Evolutionary conservation across 2,888 invertebrate species (phyloP).

Genomic region (Psylliodes chrysocephalus): DNA sequence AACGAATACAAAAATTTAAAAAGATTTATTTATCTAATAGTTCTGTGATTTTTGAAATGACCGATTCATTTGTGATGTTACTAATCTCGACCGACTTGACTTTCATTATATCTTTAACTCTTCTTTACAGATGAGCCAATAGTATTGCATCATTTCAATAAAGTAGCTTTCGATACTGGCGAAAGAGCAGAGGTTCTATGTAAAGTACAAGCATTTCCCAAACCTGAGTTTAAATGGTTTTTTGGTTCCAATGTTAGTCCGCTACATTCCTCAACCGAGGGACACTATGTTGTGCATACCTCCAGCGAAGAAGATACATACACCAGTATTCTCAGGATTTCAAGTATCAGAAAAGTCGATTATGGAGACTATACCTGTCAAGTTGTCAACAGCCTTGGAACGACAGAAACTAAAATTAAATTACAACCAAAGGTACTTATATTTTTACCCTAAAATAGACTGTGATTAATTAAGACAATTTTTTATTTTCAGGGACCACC

Average conservation of each 20-base stretch:
- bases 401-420: constrained; percentile 77
- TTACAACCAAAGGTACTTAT: constrained; percentile 75
- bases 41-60: too few species aligned
- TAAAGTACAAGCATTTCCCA: constrained; percentile 90
- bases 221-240: constrained; percentile 93
- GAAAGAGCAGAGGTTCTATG: constrained; percentile 90
- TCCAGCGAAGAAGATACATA: constrained; percentile 86
- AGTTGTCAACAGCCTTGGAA: constrained; percentile 85
- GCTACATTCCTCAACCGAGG: constrained; percentile 81
- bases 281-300: constrained; percentile 86
- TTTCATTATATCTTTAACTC: too few species aligned
- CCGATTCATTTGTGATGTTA: too few species aligned
- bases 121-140: constrained; percentile 80
- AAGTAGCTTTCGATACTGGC: constrained; percentile 86
- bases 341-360: constrained; percentile 81
- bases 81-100: too few species aligned
- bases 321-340: constrained; percentile 79
- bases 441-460: neutral
- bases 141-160: constrained; percentile 83
- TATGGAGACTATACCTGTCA: constrained; percentile 93
- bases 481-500: constrained; percentile 72
- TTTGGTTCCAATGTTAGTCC: constrained; percentile 80
- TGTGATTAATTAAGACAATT: neutral
- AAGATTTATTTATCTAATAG: too few species aligned
- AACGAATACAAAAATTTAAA: neutral